Base-by-base conservation (phyloP, 2,888 invertebrate genomes). In the Vanessa cardui region DNA sequence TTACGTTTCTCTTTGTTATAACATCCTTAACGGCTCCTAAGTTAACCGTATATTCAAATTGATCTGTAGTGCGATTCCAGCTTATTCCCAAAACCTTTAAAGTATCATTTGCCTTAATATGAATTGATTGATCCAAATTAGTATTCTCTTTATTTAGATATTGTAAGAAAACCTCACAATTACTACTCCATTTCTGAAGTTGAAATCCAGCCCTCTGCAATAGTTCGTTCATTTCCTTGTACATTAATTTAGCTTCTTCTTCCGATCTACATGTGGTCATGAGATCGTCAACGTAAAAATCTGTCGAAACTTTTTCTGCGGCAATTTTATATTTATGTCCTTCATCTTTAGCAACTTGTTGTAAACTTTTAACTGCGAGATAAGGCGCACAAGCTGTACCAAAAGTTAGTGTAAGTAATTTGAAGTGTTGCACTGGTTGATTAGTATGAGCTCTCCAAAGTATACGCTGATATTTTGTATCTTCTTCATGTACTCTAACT, bases 201-300 rank as follows among this genome's bases (percentile, higher is more conserved):
- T 70, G 58, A 61, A 81, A 80, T 16, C 80, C 78, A 12, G 76
- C 79, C 31, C 65, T 64, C 18, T 50, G 71, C 39, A 81, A 58
- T 15, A 82, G 56, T 20, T 49, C 52, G 16, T 71, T 76, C 39
- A 77, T 67, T 66, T 78, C 72, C 49, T 74, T 64, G 46, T 71
- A 64, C 12, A 78, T 15, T 18, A 63, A 39, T 64, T 71, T n/a
- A 33, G 47, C 69, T 63, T 69, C 58, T 74, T 73, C 46, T 67
- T 73, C 7, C 63, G 60, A 64, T n/a, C 71, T 26, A 56, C 73
- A 72, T 7, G 73, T 73, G 0, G 73, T 71, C 69, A 76, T 69
- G 5, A 75, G 61, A 56, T 76, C 74, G 26, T 76, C 76, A 68
- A 75, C 70, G 20, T 74, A 74, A 26, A 74, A 72, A 6, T 60